A percentile compares a stretch with the other conserved stretches of the same genome.
Conservation (phyloP, 2,113 vertebrate species). For the Lophochroa leadbeateri region DNA sequence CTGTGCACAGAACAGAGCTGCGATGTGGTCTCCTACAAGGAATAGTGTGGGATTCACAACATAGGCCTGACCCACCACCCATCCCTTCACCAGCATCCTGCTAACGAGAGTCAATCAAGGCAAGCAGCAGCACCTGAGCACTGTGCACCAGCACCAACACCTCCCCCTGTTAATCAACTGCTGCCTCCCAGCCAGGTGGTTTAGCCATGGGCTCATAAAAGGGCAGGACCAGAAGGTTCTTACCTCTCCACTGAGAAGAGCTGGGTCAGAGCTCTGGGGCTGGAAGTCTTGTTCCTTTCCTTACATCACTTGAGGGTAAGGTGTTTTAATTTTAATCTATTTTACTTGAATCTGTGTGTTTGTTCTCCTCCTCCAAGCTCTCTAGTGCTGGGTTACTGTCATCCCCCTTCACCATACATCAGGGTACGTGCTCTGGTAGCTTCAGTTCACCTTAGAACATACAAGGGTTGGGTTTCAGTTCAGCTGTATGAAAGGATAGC, state of each 20-base stretch:
- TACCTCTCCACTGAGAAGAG: rapidly evolving
- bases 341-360: background rate
- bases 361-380: background rate
- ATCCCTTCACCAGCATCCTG: background rate
- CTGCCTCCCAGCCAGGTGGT: background rate
- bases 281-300: background rate
- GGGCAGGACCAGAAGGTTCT: background rate
- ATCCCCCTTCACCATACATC: background rate
- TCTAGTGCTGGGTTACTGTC: background rate
- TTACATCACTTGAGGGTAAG: background rate
- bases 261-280: no score
- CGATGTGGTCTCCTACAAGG: background rate
- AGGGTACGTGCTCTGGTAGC: background rate
- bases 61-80: background rate
- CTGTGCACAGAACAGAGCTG: background rate
- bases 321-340: background rate
- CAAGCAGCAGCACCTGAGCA: background rate
- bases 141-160: background rate
- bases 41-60: background rate
- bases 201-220: background rate
- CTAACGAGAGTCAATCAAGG: background rate
- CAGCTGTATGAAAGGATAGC: background rate
- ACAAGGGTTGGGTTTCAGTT: background rate
- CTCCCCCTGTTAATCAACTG: rapidly evolving
- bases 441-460: background rate